phyloP scores from a whole-genome alignment of 2,113 vertebrate genomes.

The Piprites chloris region DNA sequence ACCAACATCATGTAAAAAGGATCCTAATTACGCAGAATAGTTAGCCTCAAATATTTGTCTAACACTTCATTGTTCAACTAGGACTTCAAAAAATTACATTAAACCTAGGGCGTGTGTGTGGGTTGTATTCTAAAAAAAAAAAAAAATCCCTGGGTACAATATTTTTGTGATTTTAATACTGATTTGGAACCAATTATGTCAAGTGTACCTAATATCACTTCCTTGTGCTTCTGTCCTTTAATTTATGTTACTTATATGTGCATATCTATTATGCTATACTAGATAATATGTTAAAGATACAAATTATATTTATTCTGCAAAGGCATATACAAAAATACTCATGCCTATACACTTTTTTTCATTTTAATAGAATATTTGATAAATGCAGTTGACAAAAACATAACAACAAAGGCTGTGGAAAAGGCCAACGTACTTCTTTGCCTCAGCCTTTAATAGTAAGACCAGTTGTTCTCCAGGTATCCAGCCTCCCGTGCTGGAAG shows the following conservation, averaged over 20 bases:
- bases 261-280: neutral
- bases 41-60: neutral
- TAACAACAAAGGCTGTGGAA: neutral
- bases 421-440: neutral
- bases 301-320: neutral
- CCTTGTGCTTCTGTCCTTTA: neutral
- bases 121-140: neutral
- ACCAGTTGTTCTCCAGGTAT: neutral
- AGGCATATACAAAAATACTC: neutral
- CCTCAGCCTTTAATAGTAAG: neutral
- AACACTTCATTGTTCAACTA: neutral
- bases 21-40: neutral
- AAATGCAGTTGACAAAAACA: neutral
- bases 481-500: neutral
- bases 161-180: neutral
- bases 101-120: rapidly evolving
- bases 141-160: neutral
- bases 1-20: neutral
- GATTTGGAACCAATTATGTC: neutral
- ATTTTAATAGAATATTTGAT: neutral
- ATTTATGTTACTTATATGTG: neutral
- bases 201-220: neutral
- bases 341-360: neutral
- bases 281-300: neutral
- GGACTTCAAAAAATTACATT: neutral